Evolutionary conservation across 2,113 vertebrate genomes (phyloP), one percentile per base, ranked within the genome.

Genomic region (Centropus unirufus): DNA sequence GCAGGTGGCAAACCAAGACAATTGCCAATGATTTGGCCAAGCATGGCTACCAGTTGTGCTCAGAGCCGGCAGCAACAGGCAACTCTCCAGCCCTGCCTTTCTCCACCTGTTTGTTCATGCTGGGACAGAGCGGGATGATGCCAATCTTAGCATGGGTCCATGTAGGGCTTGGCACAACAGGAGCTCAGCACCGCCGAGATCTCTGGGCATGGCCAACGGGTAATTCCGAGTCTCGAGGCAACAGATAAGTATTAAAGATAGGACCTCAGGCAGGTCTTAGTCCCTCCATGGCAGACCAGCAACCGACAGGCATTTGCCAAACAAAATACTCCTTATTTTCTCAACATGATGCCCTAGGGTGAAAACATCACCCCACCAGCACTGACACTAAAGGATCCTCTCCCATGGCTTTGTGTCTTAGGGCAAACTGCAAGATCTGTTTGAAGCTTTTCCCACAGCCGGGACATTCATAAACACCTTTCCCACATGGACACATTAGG

Each of bases 141-240:
- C 61, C 58, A 12, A 21, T 36, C 62, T 44, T 12, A 4, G 14
- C 14, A 3, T 0, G 6, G 44, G 5, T 58, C 59, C 0, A 0
- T 5, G 1, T 0, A 2, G 64, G 26, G n/a, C 47, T 36, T 17
- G 39, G 20, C 42, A 20, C 27, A 5, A 8, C 4, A 2, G 85
- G 52, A 63, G 40, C 49, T 58, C 51, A 12, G 46, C 52, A 36
- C 21, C 5, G 0, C 59, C 0, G 0, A 26, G 40, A 20, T 11
- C 44, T 59, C 57, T 30, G 62, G 34, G 17, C 46, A 57, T 1
- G 5, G 32, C 5, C 62, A 27, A 4, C 1, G 29, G 7, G 16
- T 21, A 32, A 52, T 44, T 13, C 70, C 29, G 34, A 5, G 4
- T 14, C 24, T n/a, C 15, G 44, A 0, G 2, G 42, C 12, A 29